Evolutionary conservation across 1,140 invertebrate species (phyloP).

Genomic region (Bacillus rossius): DNA sequence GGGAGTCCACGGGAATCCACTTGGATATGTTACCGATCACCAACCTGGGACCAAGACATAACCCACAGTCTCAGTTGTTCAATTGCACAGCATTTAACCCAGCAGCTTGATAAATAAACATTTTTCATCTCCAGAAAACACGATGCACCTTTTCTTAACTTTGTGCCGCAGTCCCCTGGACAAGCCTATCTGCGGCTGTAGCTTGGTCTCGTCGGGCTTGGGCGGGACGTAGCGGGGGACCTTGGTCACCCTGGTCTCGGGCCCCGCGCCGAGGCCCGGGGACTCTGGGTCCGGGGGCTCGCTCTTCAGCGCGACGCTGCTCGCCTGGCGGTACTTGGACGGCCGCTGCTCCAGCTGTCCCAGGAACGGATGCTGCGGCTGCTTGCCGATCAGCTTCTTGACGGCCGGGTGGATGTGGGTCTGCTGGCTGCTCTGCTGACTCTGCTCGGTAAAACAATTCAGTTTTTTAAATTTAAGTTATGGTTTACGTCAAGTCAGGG

Average conservation of each 20-base stretch:
- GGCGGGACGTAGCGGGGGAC: slow-evolving; percentile 41
- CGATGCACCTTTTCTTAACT: slow-evolving; percentile 30
- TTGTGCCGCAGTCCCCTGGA: slow-evolving; percentile 37
- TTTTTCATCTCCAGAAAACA: no score
- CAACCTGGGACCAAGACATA: slow-evolving; percentile 39
- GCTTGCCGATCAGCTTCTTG: slow-evolving; percentile 57
- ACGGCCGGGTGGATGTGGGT: slow-evolving; percentile 65
- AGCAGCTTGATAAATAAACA: no score
- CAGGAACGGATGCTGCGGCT: slow-evolving; percentile 24
- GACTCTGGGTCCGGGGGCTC: neutral
- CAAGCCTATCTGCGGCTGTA: slow-evolving; percentile 13
- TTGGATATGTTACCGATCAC: slow-evolving; percentile 83
- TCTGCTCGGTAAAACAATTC: slow-evolving; percentile 29
- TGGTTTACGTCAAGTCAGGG: no score
- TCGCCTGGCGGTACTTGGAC: neutral
- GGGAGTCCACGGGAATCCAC: slow-evolving; percentile 62
- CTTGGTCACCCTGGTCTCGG: slow-evolving; percentile 25
- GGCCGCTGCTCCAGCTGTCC: neutral
- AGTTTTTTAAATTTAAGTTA: slow-evolving; percentile 43
- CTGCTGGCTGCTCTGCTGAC: slow-evolving; percentile 46
- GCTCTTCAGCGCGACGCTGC: no score
- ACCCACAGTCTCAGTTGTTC: no score
- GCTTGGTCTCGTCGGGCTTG: slow-evolving; percentile 20
- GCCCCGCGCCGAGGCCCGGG: neutral
- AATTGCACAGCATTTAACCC: no score